Conservation (phyloP, 2,113 vertebrate species). For the Ptychochromis oligacanthus region DNA sequence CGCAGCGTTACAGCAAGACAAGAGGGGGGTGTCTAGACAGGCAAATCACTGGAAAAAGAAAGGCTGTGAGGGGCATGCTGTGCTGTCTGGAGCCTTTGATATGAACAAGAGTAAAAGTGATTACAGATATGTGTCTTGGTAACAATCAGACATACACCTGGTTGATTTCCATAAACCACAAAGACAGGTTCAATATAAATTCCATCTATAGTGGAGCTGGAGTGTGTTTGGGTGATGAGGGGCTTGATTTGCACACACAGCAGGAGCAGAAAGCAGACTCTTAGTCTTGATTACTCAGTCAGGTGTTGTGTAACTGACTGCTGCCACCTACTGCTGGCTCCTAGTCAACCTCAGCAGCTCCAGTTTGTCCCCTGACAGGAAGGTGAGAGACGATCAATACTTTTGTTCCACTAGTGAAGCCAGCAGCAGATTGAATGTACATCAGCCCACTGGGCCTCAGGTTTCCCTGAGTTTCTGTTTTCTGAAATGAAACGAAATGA, state of each 20-base stretch:
- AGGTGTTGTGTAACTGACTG: slow-evolving; percentile 68
- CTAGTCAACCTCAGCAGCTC: slow-evolving; percentile 31
- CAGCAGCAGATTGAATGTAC: slow-evolving; percentile 41
- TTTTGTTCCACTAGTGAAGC: slow-evolving; percentile 52
- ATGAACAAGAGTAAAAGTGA: not conserved
- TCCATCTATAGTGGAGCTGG: not conserved
- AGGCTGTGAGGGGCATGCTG: not conserved
- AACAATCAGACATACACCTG: not conserved
- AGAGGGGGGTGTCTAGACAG: slow-evolving; percentile 54
- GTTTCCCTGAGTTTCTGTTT: slow-evolving; percentile 54
- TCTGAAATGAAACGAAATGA: slow-evolving; percentile 9
- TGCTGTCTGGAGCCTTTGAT: slow-evolving; percentile 3
- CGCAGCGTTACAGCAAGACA: slow-evolving; percentile 15
- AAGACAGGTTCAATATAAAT: not conserved
- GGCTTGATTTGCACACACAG: slow-evolving; percentile 7
- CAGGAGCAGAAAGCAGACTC: not conserved
- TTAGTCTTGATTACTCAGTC: slow-evolving; percentile 27
- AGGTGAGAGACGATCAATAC: slow-evolving; percentile 67
- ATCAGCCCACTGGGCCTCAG: slow-evolving; percentile 22
- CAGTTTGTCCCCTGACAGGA: slow-evolving; percentile 39
- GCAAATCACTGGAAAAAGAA: slow-evolving; percentile 50
- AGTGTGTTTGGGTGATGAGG: not conserved
- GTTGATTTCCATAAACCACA: not conserved
- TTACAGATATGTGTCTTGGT: not conserved
- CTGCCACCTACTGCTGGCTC: slow-evolving; percentile 77